Evolutionary conservation across 2,113 vertebrate genomes (phyloP).

Genomic region (Pseudopodoces humilis): DNA sequence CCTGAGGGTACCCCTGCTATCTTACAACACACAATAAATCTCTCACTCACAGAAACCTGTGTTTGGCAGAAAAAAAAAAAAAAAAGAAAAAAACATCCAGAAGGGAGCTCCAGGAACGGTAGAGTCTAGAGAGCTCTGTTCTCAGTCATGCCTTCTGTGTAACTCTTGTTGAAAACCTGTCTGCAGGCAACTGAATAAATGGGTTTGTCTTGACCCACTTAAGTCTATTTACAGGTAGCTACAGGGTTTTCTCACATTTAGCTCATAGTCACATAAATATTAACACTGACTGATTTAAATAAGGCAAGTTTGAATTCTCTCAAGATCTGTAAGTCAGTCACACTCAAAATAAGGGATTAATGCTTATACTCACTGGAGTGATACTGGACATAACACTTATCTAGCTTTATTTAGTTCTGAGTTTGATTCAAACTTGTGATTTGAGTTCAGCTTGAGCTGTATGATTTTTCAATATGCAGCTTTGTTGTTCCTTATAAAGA

Average conservation of each 20-base stretch:
- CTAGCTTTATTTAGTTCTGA: background rate
- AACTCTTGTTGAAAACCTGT: background rate
- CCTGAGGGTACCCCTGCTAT: background rate
- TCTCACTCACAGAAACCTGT: background rate
- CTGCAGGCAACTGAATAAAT: background rate
- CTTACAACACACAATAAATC: background rate
- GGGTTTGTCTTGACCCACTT: background rate
- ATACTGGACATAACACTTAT: background rate
- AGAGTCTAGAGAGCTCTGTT: background rate
- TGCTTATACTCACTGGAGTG: background rate
- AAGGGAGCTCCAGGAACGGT: background rate
- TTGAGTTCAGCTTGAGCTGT: background rate
- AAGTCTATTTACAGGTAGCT: background rate
- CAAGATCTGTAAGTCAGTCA: background rate
- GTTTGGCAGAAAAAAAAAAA: background rate
- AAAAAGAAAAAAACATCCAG: no score
- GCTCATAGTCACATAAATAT: background rate
- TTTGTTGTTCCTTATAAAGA: background rate
- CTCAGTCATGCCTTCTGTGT: background rate
- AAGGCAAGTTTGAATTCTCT: background rate
- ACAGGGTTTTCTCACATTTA: background rate
- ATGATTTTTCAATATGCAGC: background rate
- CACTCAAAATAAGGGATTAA: background rate
- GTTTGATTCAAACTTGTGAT: background rate
- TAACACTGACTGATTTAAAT: background rate